phyloP scores from a whole-genome alignment of 2,888 invertebrate genomes.

The Mongoloraphidia duomilia region DNA sequence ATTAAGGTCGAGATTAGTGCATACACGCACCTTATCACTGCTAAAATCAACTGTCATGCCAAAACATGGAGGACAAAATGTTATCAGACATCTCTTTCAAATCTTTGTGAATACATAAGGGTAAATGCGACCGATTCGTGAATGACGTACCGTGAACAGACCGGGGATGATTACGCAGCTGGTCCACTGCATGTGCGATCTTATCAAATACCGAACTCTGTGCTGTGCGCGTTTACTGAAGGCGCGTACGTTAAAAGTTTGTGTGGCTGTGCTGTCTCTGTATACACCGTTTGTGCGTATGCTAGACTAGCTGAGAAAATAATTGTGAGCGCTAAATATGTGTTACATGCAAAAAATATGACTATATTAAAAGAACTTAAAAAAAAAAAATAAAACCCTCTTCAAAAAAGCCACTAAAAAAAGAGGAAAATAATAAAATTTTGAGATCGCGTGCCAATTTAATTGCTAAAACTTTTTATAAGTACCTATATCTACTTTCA shows the following conservation, averaged over 20 bases:
- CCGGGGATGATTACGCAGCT: slow-evolving; percentile 28
- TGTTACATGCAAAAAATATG: too few species aligned
- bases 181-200: slow-evolving; percentile 9
- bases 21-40: neutral
- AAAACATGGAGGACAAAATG: slow-evolving; percentile 34
- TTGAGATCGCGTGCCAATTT: too few species aligned
- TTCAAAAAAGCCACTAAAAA: too few species aligned
- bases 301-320: too few species aligned
- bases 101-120: slow-evolving; percentile 35
- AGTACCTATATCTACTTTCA: too few species aligned
- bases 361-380: too few species aligned
- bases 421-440: too few species aligned
- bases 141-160: slow-evolving; percentile 23
- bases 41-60: slow-evolving; percentile 28
- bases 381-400: too few species aligned
- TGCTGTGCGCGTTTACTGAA: slow-evolving; percentile 2
- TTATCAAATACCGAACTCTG: neutral
- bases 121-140: slow-evolving; percentile 29
- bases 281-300: too few species aligned
- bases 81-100: slow-evolving; percentile 35
- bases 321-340: too few species aligned
- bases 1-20: slow-evolving; percentile 1
- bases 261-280: neutral
- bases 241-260: slow-evolving; percentile 6
- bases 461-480: too few species aligned